Percentiles rank a stretch among this genome's conserved stretches.
These are phyloP conservation scores for Diceros bicornis DNA, from an alignment of 2,797 vertebrate species.

Conservation along the genomic window DNA sequence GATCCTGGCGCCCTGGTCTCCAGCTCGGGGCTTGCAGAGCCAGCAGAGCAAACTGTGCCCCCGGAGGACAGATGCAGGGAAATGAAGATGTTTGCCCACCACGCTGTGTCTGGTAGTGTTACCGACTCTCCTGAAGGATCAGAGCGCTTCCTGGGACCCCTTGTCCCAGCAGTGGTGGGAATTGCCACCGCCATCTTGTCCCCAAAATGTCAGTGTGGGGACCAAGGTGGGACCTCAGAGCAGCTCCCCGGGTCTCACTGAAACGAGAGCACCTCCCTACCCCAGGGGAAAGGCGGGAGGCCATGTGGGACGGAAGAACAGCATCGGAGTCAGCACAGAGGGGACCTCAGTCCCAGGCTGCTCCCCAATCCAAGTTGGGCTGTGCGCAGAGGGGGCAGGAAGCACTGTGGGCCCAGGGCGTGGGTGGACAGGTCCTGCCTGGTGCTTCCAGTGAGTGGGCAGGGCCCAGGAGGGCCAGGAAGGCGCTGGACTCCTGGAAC, in stretches of 20 bases:
- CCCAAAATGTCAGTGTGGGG: fast-evolving
- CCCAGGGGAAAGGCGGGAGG: background rate
- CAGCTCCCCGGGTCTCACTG: fast-evolving
- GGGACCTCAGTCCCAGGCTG: background rate
- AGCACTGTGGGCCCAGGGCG: fast-evolving
- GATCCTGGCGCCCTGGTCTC: background rate
- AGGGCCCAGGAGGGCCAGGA: fast-evolving
- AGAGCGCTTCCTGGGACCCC: fast-evolving
- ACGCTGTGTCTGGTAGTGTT: fast-evolving
- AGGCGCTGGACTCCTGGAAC: fast-evolving
- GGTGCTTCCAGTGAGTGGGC: fast-evolving
- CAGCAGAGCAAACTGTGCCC: too few species aligned
- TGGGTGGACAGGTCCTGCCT: fast-evolving
- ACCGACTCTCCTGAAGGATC: background rate
- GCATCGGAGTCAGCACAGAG: background rate
- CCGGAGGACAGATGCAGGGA: fast-evolving
- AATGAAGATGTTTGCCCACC: fast-evolving
- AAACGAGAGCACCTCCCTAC: background rate
- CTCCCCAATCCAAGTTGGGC: background rate
- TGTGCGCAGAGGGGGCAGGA: too few species aligned
- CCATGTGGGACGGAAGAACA: background rate
- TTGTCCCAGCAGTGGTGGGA: fast-evolving
- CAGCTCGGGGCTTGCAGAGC: background rate
- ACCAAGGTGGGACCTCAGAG: background rate
- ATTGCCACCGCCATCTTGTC: fast-evolving